phyloP scores from a whole-genome alignment of 37 sponge, comb jelly and placozoan genomes.

The Theonella swinhoei region DNA sequence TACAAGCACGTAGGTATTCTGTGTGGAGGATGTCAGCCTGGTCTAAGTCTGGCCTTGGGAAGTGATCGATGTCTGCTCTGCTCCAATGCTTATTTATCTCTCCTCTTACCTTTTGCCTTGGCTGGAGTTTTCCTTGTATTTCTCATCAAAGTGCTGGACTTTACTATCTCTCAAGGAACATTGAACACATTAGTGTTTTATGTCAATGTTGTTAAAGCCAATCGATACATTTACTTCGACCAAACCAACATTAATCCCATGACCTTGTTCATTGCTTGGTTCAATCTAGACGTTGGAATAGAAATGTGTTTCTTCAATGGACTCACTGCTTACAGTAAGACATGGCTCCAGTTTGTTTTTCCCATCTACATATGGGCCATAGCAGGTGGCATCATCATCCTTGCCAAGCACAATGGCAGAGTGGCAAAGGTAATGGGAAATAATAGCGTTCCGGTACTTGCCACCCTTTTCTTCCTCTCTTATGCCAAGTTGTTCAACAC shows the following conservation, averaged over 20 bases:
- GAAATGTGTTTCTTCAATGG: constrained; percentile 14
- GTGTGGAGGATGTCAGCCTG: constrained; percentile 25
- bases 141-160: background rate
- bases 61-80: constrained; percentile 1
- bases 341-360: constrained; percentile 40
- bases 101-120: background rate
- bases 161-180: background rate
- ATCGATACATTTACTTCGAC: background rate
- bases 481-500: constrained; percentile 7
- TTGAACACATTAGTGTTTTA: constrained; percentile 6
- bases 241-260: background rate
- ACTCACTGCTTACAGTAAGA: background rate
- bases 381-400: background rate
- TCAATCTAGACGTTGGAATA: constrained; percentile 21
- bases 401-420: background rate
- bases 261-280: constrained; percentile 2
- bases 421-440: background rate
- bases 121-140: background rate
- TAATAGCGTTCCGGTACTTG: constrained; percentile 5
- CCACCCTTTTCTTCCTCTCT: constrained; percentile 20
- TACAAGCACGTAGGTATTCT: background rate
- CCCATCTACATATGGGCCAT: constrained; percentile 22
- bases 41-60: constrained; percentile 13
- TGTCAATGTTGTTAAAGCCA: background rate
- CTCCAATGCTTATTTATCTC: constrained; percentile 9